phyloP scores from a whole-genome alignment of 64 coral and sea anemone species.

The Pachyseris speciosa region DNA sequence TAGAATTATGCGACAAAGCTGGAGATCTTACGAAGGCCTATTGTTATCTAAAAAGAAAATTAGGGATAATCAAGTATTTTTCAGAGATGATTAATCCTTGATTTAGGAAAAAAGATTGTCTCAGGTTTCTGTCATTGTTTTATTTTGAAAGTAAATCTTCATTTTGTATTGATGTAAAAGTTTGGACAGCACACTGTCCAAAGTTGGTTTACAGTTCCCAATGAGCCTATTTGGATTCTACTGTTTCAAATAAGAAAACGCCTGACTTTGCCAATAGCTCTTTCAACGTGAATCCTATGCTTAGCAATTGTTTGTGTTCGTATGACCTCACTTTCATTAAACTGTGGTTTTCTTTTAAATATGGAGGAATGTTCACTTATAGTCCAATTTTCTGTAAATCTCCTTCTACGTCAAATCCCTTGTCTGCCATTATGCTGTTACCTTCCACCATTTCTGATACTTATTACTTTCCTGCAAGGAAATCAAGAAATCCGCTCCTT shows the following conservation, averaged over 20 bases:
- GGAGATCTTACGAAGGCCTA: too few species aligned
- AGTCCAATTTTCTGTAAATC: conserved; percentile 39
- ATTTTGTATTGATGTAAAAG: not conserved
- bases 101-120: too few species aligned
- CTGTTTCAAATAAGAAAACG: conserved; percentile 11
- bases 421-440: conserved; percentile 55
- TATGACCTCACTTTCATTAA: conserved; percentile 30
- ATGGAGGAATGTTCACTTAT: conserved; percentile 44
- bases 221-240: conserved; percentile 5
- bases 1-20: too few species aligned
- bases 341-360: not conserved
- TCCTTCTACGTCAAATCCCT: conserved; percentile 40
- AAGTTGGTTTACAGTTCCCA: conserved; percentile 32
- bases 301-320: conserved; percentile 40
- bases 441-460: not conserved
- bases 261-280: conserved; percentile 23
- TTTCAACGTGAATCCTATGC: conserved; percentile 44
- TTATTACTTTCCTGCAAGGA: conserved; percentile 3
- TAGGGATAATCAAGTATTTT: too few species aligned
- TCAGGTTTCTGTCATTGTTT: conserved; percentile 7
- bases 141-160: not conserved
- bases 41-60: too few species aligned
- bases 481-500: conserved; percentile 56
- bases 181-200: conserved; percentile 30
- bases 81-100: too few species aligned